phyloP scores from a whole-genome alignment of 2,888 invertebrate genomes.

The Drosophila phalerata region DNA sequence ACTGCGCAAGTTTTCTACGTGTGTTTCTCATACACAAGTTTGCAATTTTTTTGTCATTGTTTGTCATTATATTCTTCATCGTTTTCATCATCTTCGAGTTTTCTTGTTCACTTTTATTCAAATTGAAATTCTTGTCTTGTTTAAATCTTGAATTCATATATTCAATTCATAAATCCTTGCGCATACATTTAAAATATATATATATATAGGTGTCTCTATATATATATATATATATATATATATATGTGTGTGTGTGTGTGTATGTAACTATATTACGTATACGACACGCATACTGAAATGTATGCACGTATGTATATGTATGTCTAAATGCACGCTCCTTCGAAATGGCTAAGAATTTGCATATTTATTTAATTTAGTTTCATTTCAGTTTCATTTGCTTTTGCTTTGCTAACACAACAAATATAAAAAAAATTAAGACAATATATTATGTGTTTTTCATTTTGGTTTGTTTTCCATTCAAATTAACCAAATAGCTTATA shows the following conservation, averaged over 20 bases:
- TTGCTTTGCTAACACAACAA: conserved; percentile 62
- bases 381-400: conserved; percentile 16
- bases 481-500: conserved; percentile 61
- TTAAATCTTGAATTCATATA: conserved; percentile 23
- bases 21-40: conserved; percentile 5
- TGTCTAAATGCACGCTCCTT: conserved; percentile 77
- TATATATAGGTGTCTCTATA: conserved; percentile 5
- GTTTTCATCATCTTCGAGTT: neutral
- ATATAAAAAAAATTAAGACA: conserved; percentile 53
- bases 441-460: conserved; percentile 16
- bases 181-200: conserved; percentile 24
- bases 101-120: neutral
- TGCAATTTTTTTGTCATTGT: conserved; percentile 18
- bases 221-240: conserved; percentile 12
- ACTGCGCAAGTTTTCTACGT: conserved; percentile 34
- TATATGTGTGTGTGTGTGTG: conserved; percentile 5
- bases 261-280: conserved; percentile 10
- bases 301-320: conserved; percentile 34
- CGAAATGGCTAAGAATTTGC: conserved; percentile 78
- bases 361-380: conserved; percentile 29
- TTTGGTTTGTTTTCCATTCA: conserved; percentile 37
- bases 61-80: conserved; percentile 5
- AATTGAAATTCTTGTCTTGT: conserved; percentile 10
- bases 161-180: conserved; percentile 26
- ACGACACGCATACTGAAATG: conserved; percentile 6